Evolutionary conservation across 2,888 invertebrate genomes (phyloP), one percentile per base, ranked within the genome.

Genomic region (Coenonympha glycerion): DNA sequence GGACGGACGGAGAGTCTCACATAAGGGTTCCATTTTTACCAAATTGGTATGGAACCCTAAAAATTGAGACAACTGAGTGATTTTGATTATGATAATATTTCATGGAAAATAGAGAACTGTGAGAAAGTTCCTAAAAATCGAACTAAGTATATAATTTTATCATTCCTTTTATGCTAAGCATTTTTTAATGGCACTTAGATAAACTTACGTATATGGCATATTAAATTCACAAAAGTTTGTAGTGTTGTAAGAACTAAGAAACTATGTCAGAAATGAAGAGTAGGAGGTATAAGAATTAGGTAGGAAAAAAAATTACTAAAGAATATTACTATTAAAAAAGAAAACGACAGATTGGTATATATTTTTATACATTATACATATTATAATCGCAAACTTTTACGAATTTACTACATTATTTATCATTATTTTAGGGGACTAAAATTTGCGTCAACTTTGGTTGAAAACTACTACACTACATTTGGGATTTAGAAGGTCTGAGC

Each of bases 361-460:
- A 21, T 16, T 40, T 24, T 8, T 5, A 45, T 42, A 37, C 16
- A n/a, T n/a, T n/a, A n/a, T n/a, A n/a, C n/a, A n/a, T 21, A 41
- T 39, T 16, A 21, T 9, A 44, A 47, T 44, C 41, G 45, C 53
- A 47, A 52, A 49, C 47, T 53, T 44, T 44, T 41, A 56, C 36
- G 47, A 47, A 53, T 54, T 55, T 49, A 48, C 40, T 54, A 59
- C 48, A 57, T 56, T 58, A n/a, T n/a, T n/a, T n/a, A n/a, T n/a
- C n/a, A n/a, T n/a, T 30, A 45, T 49, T 52, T 53, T 49, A 53
- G 34, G 53, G 63, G 57, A 63, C 63, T 79, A 60, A 39, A 76
- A 72, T 72, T 71, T 73, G 73, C 64, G 69, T 71, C 73, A 82
- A 75, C 86, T 87, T 87, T 87, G 86, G 86, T 85, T 74, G 80